Percentiles rank a stretch among this genome's conserved stretches.
Conservation (phyloP, 1,140 invertebrate species). For the Brachionus asplanchnoidis region DNA sequence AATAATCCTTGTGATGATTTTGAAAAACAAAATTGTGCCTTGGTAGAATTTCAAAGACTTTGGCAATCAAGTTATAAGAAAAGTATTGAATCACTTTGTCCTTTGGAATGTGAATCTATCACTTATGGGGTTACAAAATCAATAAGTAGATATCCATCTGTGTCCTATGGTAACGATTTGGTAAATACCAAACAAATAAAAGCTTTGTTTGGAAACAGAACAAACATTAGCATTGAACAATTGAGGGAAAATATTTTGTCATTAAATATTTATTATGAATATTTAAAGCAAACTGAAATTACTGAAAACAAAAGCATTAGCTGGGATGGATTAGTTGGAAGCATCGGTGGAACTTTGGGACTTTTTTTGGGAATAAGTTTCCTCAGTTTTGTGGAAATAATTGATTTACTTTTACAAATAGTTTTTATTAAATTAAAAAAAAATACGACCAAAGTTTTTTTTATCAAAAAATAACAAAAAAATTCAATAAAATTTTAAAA, state of each 20-base stretch:
- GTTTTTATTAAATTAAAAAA: background rate
- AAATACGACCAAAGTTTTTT: background rate
- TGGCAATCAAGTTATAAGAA: background rate
- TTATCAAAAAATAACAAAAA: background rate
- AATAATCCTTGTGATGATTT: background rate
- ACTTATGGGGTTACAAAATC: background rate
- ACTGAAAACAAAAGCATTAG: background rate
- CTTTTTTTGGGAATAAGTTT: background rate
- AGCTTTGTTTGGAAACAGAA: background rate
- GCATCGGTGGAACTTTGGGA: background rate
- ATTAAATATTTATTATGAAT: conserved; percentile 22
- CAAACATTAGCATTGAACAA: background rate
- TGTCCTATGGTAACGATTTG: background rate
- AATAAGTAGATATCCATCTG: background rate
- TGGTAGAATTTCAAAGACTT: background rate
- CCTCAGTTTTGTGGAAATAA: background rate
- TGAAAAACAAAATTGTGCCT: background rate
- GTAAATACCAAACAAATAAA: background rate
- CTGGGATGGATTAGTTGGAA: background rate
- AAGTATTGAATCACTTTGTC: background rate
- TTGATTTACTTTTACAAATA: background rate
- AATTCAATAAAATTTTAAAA: no score
- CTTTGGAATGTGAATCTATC: conserved; percentile 9
- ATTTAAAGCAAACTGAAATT: conserved; percentile 11
- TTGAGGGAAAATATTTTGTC: background rate